Evolutionary conservation across 1,140 invertebrate genomes (phyloP).

Genomic region (Trichonephila inaurata): DNA sequence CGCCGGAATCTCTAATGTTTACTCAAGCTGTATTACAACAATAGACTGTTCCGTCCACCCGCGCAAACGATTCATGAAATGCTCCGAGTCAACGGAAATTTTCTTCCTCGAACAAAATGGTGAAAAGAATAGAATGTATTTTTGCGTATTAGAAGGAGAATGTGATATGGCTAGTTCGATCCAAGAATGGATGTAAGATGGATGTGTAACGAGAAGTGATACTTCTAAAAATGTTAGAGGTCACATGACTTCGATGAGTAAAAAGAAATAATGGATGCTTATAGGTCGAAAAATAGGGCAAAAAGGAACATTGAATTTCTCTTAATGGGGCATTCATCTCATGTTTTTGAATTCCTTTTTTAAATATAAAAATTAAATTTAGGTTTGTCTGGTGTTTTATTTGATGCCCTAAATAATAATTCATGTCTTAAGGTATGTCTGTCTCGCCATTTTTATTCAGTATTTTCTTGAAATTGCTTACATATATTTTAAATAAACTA

Average conservation of each 20-base stretch:
- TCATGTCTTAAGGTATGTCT: no score
- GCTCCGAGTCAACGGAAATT: neutral
- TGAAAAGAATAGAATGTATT: neutral
- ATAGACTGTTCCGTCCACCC: neutral
- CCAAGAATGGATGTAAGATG: neutral
- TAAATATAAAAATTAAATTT: no score
- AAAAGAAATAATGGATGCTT: neutral
- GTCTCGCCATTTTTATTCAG: no score
- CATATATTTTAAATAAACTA: no score
- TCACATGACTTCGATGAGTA: neutral
- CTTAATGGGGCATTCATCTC: no score
- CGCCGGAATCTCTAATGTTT: neutral
- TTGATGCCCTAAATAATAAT: no score
- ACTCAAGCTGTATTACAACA: neutral
- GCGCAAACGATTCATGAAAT: neutral
- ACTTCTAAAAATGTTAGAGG: neutral
- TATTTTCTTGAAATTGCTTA: no score
- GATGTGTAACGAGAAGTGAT: neutral
- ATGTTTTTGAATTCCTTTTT: no score
- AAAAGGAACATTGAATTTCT: neutral
- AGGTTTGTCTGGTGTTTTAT: no score
- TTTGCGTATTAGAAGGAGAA: neutral
- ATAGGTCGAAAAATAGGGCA: neutral
- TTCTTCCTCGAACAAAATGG: neutral
- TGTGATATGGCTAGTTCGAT: neutral